Evolutionary conservation across 2,888 invertebrate species (phyloP).

Genomic region (Cheilosia pagana): DNA sequence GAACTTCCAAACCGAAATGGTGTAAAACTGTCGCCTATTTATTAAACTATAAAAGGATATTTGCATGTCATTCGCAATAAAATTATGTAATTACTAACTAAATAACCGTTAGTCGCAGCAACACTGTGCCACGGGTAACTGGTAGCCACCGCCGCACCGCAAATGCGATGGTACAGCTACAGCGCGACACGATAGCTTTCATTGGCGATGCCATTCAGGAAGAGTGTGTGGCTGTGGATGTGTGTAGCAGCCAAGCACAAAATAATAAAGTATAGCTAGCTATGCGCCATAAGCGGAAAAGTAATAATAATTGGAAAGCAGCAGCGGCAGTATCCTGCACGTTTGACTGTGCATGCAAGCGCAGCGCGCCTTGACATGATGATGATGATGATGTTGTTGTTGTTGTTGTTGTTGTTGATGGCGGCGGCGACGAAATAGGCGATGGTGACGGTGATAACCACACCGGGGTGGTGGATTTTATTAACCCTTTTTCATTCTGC

Average conservation of each 20-base stretch:
- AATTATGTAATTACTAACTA: conserved; percentile 69
- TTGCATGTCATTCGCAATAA: conserved; percentile 73
- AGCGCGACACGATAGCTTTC: conserved; percentile 56
- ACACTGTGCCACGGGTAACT: not conserved
- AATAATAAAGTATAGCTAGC: conserved; percentile 3
- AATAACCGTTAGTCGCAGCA: conserved; percentile 55
- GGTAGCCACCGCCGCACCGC: conserved; percentile 3
- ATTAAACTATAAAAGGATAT: conserved; percentile 73
- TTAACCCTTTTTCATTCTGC: conserved; percentile 37
- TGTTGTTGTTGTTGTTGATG: conserved; percentile 36
- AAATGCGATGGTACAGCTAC: conserved; percentile 45
- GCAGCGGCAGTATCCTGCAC: conserved; percentile 39
- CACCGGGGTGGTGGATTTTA: conserved; percentile 30
- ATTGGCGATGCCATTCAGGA: conserved; percentile 43
- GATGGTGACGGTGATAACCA: conserved; percentile 49
- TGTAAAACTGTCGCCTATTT: conserved; percentile 71
- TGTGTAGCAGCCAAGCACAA: not conserved
- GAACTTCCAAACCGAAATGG: conserved; percentile 32
- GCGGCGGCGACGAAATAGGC: not conserved
- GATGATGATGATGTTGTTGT: conserved; percentile 29
- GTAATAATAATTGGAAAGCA: conserved; percentile 67
- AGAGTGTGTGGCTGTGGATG: not conserved
- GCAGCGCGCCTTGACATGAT: conserved; percentile 39
- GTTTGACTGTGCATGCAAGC: conserved; percentile 63
- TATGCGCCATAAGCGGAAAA: conserved; percentile 30